Base-by-base conservation (phyloP, 2,113 vertebrate genomes). In the Guaruba guarouba region DNA sequence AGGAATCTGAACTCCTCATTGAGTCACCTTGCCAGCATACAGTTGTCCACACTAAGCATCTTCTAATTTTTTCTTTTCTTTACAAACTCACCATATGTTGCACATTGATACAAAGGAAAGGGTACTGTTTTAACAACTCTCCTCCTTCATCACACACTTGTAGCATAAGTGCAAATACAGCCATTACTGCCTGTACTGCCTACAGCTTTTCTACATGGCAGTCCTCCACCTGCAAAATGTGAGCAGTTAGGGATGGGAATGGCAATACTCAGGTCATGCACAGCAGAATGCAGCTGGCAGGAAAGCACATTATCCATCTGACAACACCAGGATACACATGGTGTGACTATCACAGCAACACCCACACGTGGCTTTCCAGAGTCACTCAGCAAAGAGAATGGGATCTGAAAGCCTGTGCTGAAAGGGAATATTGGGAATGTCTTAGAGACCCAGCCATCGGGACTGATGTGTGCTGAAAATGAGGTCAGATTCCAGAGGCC, bases 271-370 rank as follows among this genome's bases (percentile, higher is more conserved):
- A 74, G 68, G 27, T 70, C 27, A n/a, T 5, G 5, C n/a, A 33
- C 69, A 86, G 77, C n/a, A 29, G 54, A 59, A 43, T 20, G 10
- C 43, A 81, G 41, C 69, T 27, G 48, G 46, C n/a, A 63, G 61
- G 63, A 17, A 33, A 37, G 31, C 55, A 52, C 17, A 1, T 67
- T n/a, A 46, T 37, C 69, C 74, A 61, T 46, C 19, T 55, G 62
- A 23, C 43, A 68, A 10, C 5, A 3, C 23, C 61, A 22, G 66
- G 20, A 43, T 43, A 29, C 0, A 0, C 12, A 9, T 2, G 7
- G 7, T 31, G 49, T n/a, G 43, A 82, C 48, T 10, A 17, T 31
- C 55, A 78, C 61, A 37, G 57, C 46, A 73, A 24, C 22, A 39
- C 12, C 9, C 12, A 29, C 10, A 9, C 4, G 8, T 0, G 61